Evolutionary conservation across 2,888 invertebrate genomes (phyloP).

Genomic region (Bombyx huttoni): DNA sequence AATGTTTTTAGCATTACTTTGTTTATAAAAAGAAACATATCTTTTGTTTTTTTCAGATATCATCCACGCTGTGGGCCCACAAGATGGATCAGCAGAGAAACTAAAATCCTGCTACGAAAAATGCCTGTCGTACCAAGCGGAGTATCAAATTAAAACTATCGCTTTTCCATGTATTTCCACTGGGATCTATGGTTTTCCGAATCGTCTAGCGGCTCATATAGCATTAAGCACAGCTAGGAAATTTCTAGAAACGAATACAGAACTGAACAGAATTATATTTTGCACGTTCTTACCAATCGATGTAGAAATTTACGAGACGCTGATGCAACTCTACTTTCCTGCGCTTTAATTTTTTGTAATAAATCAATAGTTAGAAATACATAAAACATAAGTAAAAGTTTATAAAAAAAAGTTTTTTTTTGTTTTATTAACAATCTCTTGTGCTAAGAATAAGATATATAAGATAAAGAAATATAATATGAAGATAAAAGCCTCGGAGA

Average conservation of each 20-base stretch:
- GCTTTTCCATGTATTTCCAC: conserved; percentile 94
- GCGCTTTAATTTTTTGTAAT: not conserved
- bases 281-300: conserved; percentile 84
- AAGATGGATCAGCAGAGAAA: conserved; percentile 76
- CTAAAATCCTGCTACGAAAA: conserved; percentile 81
- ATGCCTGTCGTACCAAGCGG: conserved; percentile 70
- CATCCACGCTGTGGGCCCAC: conserved; percentile 92
- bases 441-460: no score
- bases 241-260: conserved; percentile 69
- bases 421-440: no score
- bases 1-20: not conserved
- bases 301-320: conserved; percentile 78
- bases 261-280: conserved; percentile 82
- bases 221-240: conserved; percentile 78
- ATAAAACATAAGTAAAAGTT: no score
- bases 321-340: conserved; percentile 82
- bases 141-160: conserved; percentile 74
- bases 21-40: not conserved
- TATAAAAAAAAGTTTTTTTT: no score
- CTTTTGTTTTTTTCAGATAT: conserved; percentile 75
- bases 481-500: no score
- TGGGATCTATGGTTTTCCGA: conserved; percentile 92
- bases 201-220: conserved; percentile 81
- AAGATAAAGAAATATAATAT: no score
- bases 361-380: no score